Evolutionary conservation across 2,113 vertebrate species (phyloP), one percentile per base, ranked within the genome.

Genomic region (Nanorana parkeri): DNA sequence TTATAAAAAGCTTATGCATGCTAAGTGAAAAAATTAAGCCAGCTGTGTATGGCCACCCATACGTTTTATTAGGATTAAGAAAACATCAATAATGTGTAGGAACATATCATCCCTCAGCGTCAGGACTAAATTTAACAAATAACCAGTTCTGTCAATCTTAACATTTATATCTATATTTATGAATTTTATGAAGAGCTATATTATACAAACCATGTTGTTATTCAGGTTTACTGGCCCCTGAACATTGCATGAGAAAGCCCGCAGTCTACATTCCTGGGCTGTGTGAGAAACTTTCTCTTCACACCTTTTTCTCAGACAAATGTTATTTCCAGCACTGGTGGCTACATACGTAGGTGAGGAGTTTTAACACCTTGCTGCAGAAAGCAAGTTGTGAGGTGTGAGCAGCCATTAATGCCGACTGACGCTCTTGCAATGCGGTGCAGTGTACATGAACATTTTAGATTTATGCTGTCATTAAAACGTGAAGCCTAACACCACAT

Each of bases 301-400:
- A 56, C 69, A 52, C 68, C 7, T 24, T 71, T 28, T 24, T 36
- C 41, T 20, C 21, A 11, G 68, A 54, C 56, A 64, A 26, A 15
- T 77, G 76, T 32, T 32, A 5, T 51, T 56, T 78, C 77, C 64
- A 68, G 55, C 19, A 69, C 47, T 58, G 60, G 77, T 17, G 15
- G 29, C 29, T 47, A 8, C 41, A 20, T 51, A 17, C 3, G 17
- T 26, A 61, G 52, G 54, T 80, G 78, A 24, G 54, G 32, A 29
- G 28, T 69, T 69, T 28, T 61, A 60, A 36, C 78, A 80, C 65
- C 52, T 60, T 47, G 17, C 32, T 41, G 61, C 11, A 4, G 67
- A 60, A 67, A 51, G 17, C 54, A 58, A 60, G 67, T 78, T 80
- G 55, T 28, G 29, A 69, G 67, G 78, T 80, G 78, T 41, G 54